Evolutionary conservation across 2,888 invertebrate genomes (phyloP).

Genomic region (Pachydiplax longipennis): DNA sequence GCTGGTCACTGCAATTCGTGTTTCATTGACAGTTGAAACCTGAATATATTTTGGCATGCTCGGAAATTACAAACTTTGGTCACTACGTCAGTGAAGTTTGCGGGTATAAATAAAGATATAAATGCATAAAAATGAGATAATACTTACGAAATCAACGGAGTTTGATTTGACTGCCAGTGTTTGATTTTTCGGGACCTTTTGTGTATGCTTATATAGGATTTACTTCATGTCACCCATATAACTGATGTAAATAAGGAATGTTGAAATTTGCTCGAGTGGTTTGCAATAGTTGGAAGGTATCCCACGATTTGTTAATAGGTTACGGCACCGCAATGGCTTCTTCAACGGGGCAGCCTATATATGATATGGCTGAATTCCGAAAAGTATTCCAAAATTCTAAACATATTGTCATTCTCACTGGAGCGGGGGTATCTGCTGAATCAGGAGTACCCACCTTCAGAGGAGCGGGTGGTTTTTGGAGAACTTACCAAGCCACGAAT

Average conservation of each 20-base stretch:
- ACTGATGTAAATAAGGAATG: background rate
- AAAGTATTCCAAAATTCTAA: constrained; percentile 67
- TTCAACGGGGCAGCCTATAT: constrained; percentile 52
- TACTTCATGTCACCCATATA: background rate
- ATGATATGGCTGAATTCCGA: constrained; percentile 64
- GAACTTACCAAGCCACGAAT: constrained; percentile 73
- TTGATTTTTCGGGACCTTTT: background rate
- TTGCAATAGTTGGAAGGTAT: background rate
- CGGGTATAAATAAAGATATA: background rate
- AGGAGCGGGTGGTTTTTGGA: constrained; percentile 83
- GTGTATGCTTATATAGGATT: too few species aligned
- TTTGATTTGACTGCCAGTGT: background rate
- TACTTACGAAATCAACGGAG: background rate
- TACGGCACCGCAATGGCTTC: constrained; percentile 37
- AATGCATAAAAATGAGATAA: background rate
- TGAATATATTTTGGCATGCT: background rate
- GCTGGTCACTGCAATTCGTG: constrained; percentile 6
- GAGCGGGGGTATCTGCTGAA: constrained; percentile 84
- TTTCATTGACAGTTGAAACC: background rate
- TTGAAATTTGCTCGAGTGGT: background rate
- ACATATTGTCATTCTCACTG: constrained; percentile 73
- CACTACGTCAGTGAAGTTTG: background rate
- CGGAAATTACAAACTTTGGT: background rate
- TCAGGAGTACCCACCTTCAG: constrained; percentile 89
- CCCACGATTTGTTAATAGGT: background rate